phyloP scores from a whole-genome alignment of 92 coral and sea anemone species.

The Palythoa grandiflora region DNA sequence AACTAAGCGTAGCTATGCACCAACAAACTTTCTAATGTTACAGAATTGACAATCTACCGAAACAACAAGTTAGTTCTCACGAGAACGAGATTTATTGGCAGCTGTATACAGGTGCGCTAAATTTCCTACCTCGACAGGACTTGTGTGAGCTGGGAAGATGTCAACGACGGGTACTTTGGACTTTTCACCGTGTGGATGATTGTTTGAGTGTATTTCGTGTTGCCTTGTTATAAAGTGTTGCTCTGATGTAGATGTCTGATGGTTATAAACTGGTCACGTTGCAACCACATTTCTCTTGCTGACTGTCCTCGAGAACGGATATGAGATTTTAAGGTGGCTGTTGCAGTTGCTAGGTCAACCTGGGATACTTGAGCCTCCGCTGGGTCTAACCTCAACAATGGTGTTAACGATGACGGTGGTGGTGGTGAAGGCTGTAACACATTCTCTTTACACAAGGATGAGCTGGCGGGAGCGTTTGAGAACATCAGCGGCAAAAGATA shows the following conservation, averaged over 20 bases:
- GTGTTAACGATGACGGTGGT: neutral
- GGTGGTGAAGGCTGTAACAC: neutral
- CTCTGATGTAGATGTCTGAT: too few species aligned
- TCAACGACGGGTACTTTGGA: conserved; percentile 32
- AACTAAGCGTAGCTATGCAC: neutral
- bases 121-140: conserved; percentile 15
- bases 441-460: too few species aligned
- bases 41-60: conserved; percentile 31
- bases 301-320: too few species aligned
- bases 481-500: neutral
- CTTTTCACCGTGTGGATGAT: conserved; percentile 30
- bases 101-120: conserved; percentile 12
- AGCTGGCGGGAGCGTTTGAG: conserved; percentile 1
- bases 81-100: conserved; percentile 10
- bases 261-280: too few species aligned
- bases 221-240: neutral
- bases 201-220: conserved; percentile 29
- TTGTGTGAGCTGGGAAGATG: conserved; percentile 1
- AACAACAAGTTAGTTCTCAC: conserved; percentile 13
- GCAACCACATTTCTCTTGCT: too few species aligned
- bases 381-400: too few species aligned
- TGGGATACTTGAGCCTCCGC: too few species aligned
- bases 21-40: conserved; percentile 46
- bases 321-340: too few species aligned
- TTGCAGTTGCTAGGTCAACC: too few species aligned